Evolutionary conservation across 2,888 invertebrate genomes (phyloP).

Genomic region (Pammene fasciana): DNA sequence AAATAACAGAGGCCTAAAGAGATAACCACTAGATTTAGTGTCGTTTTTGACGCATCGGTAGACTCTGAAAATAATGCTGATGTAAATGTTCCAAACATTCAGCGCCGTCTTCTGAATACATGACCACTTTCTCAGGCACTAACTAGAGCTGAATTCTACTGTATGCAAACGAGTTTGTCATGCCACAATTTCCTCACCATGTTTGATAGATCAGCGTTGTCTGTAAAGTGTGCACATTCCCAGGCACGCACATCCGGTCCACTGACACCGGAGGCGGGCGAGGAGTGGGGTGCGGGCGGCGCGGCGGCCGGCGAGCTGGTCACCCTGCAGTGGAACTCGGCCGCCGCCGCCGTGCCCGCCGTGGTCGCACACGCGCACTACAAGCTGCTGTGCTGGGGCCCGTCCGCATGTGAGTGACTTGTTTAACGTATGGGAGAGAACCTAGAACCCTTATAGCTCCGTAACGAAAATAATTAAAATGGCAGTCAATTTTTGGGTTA

Average conservation of each 20-base stretch:
- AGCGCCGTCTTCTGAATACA: too few relatives aligned
- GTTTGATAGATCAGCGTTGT: too few relatives aligned
- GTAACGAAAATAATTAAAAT: too few relatives aligned
- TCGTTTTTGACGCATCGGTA: neutral
- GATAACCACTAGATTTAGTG: neutral
- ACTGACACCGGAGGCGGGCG: conserved; percentile 84
- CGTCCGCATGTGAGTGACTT: conserved; percentile 64
- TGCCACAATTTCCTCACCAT: too few relatives aligned
- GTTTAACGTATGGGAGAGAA: too few relatives aligned
- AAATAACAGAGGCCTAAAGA: neutral
- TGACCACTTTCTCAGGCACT: too few relatives aligned
- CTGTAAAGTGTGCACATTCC: neutral
- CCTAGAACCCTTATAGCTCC: too few relatives aligned
- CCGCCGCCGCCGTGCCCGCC: conserved; percentile 88
- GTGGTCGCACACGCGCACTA: conserved; percentile 83
- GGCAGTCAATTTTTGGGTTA: too few relatives aligned
- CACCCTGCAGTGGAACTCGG: conserved; percentile 89
- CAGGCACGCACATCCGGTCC: conserved; percentile 63
- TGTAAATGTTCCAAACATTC: too few relatives aligned
- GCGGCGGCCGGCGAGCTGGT: conserved; percentile 87
- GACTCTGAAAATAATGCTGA: neutral
- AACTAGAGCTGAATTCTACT: too few relatives aligned
- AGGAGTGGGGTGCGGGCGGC: conserved; percentile 43
- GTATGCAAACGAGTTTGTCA: too few relatives aligned
- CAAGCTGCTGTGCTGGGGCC: conserved; percentile 75